These are phyloP conservation scores for Aphelenchoides fujianensis DNA, from an alignment of 1,140 invertebrate species.

Conservation along the genomic window DNA sequence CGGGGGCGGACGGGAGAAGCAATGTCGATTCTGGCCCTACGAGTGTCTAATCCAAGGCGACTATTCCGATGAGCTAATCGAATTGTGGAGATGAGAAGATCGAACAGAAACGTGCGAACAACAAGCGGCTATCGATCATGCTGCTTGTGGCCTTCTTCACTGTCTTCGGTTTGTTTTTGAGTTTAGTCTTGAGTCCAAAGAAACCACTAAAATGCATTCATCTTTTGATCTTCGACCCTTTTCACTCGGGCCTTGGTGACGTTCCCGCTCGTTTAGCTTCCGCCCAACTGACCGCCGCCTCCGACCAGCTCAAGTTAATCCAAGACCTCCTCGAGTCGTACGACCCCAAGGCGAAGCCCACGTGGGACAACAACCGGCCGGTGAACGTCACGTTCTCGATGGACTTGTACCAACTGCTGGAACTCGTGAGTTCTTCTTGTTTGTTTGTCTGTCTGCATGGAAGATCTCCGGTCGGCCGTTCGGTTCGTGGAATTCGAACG, in stretches of 20 bases:
- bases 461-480: too few relatives aligned
- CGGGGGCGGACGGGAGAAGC: too few relatives aligned
- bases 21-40: background rate
- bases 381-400: slow-evolving; percentile 60
- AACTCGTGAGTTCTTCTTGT: slow-evolving; percentile 48
- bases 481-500: too few relatives aligned
- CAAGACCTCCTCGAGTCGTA: slow-evolving; percentile 60
- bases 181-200: background rate
- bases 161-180: background rate
- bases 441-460: too few relatives aligned
- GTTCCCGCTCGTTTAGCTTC: slow-evolving; percentile 89
- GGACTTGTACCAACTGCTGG: slow-evolving; percentile 61
- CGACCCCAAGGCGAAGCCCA: slow-evolving; percentile 56
- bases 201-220: background rate
- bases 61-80: background rate
- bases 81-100: background rate
- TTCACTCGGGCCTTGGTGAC: slow-evolving; percentile 62
- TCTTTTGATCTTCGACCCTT: background rate
- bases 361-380: slow-evolving; percentile 54
- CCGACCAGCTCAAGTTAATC: slow-evolving; percentile 54
- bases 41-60: background rate
- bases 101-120: background rate
- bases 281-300: slow-evolving; percentile 76
- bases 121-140: background rate
- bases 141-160: background rate